A percentile compares a stretch with the other conserved stretches of the same genome.
These are phyloP conservation scores for Erinaceus europaeus DNA, from an alignment of 2,113 vertebrate genomes.

Conservation along the genomic window DNA sequence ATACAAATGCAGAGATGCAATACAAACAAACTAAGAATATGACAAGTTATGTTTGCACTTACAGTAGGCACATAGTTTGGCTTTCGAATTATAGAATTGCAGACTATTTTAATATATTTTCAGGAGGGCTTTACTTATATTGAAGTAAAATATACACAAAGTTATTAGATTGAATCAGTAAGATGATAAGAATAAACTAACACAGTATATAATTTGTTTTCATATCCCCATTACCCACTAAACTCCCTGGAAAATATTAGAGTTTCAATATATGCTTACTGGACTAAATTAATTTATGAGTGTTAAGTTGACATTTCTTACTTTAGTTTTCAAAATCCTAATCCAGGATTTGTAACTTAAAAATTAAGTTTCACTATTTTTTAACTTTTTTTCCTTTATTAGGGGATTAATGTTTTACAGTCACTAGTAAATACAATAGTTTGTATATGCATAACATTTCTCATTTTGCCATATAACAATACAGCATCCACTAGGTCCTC, in stretches of 20 bases:
- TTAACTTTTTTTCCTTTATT: too few relatives aligned
- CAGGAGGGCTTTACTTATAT: neutral
- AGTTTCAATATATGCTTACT: conserved; percentile 1
- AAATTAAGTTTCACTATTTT: too few relatives aligned
- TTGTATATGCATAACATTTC: too few relatives aligned
- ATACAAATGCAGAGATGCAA: too few relatives aligned
- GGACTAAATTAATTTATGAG: neutral
- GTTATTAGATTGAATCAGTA: neutral
- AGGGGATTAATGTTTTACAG: too few relatives aligned
- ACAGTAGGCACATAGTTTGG: neutral
- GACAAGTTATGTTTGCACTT: accelerated
- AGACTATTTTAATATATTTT: neutral
- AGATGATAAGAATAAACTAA: neutral
- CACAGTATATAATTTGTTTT: neutral
- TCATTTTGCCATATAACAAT: too few relatives aligned
- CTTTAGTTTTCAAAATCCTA: neutral
- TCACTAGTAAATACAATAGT: too few relatives aligned
- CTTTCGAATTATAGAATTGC: neutral
- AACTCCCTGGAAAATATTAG: neutral
- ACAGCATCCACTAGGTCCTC: too few relatives aligned
- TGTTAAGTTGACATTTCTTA: neutral
- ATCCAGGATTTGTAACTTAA: neutral
- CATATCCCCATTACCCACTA: neutral
- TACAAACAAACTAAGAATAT: neutral
- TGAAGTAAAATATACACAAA: neutral